phyloP scores from a whole-genome alignment of 2,113 vertebrate genomes.

The Archocentrus centrarchus region DNA sequence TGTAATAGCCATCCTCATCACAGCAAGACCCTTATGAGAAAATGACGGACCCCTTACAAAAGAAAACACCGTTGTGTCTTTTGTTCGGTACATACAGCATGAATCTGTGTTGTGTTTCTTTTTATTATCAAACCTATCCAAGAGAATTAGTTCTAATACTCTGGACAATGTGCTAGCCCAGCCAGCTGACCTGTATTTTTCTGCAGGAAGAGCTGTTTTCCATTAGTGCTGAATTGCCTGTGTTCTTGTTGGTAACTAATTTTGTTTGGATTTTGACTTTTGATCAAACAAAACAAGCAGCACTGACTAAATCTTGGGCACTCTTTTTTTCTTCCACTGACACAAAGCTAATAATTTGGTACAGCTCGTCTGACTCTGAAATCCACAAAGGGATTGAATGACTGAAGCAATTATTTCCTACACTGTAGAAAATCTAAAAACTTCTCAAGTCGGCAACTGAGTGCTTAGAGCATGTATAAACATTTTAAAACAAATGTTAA shows the following conservation, averaged over 20 bases:
- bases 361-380: neutral
- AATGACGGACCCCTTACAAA: neutral
- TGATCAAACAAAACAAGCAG: constrained; percentile 4
- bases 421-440: neutral
- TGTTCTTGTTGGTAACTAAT: neutral
- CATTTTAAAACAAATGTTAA: neutral
- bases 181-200: constrained; percentile 1
- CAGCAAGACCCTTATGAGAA: neutral
- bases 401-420: neutral
- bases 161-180: neutral
- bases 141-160: neutral
- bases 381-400: constrained; percentile 1
- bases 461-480: neutral
- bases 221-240: neutral
- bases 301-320: neutral
- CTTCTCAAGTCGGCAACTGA: neutral
- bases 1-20: neutral
- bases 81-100: neutral
- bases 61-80: neutral
- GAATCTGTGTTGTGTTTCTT: neutral
- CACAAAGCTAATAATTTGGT: neutral
- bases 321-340: constrained; percentile 1
- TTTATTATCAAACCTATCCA: neutral
- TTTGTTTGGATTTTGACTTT: constrained; percentile 2
- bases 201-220: constrained; percentile 6